phyloP scores from a whole-genome alignment of 2,113 vertebrate genomes.

The Melierax canorus region DNA sequence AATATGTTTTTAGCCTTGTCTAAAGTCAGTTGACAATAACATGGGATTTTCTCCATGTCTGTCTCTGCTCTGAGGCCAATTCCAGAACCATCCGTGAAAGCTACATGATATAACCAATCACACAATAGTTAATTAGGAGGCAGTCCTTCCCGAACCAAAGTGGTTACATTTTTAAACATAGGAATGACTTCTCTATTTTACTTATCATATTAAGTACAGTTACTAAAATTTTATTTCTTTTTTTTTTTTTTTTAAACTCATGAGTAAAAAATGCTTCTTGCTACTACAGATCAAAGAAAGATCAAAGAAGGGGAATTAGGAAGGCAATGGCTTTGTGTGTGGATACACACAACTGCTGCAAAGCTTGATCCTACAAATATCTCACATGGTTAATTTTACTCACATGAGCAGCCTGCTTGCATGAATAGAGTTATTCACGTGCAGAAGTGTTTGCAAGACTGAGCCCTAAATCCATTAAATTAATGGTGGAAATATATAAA shows the following conservation, averaged over 20 bases:
- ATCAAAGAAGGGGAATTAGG: neutral
- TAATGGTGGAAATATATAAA: constrained; percentile 33
- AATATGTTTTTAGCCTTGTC: neutral
- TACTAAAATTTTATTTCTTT: neutral
- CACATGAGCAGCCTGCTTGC: neutral
- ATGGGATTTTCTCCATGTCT: neutral
- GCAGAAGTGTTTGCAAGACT: constrained; percentile 4
- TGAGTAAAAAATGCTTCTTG: neutral
- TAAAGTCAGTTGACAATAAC: neutral
- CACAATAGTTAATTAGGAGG: neutral
- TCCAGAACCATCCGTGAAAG: neutral
- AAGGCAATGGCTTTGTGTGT: neutral
- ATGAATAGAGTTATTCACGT: neutral
- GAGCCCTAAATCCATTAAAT: constrained; percentile 32
- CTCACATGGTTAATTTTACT: neutral
- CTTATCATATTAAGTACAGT: neutral
- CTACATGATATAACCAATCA: neutral
- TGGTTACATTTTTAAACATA: neutral
- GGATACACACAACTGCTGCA: neutral
- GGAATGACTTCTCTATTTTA: neutral
- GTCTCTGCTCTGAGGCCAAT: neutral
- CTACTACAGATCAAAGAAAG: neutral
- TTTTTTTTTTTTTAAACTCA: neutral
- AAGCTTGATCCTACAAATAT: neutral
- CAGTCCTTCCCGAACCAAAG: neutral